phyloP scores from a whole-genome alignment of 64 coral and sea anemone species.

The Montipora foliosa region DNA sequence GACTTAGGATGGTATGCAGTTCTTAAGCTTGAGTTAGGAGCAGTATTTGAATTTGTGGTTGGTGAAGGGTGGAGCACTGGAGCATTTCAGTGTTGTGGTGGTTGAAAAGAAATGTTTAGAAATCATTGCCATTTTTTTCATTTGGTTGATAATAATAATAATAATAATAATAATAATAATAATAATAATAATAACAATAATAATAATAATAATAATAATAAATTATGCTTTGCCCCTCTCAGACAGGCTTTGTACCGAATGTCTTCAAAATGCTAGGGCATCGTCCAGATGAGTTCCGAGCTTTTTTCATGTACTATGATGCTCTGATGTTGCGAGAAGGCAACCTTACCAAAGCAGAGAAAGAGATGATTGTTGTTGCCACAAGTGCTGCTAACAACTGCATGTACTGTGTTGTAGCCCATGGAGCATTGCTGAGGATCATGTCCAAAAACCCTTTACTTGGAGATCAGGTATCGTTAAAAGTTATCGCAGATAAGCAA shows the following conservation, averaged over 20 bases:
- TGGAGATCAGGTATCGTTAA: constrained; percentile 74
- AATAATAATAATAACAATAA: too few species aligned
- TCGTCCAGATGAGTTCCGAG: constrained; percentile 91
- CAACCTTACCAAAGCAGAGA: constrained; percentile 89
- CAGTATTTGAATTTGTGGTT: too few species aligned
- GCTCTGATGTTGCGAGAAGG: constrained; percentile 87
- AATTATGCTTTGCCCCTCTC: neutral
- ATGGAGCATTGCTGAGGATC: constrained; percentile 91
- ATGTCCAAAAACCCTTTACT: constrained; percentile 91
- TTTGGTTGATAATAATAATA: too few species aligned
- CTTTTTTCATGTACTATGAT: constrained; percentile 87
- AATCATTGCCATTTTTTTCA: too few species aligned
- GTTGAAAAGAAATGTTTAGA: too few species aligned
- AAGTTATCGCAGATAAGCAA: too few species aligned
- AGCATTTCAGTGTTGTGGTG: too few species aligned
- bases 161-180: too few species aligned
- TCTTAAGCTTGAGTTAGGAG: too few species aligned
- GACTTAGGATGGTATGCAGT: too few species aligned
- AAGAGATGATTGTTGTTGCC: constrained; percentile 90
- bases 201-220: neutral
- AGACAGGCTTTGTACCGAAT: constrained; percentile 94
- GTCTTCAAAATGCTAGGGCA: constrained; percentile 87
- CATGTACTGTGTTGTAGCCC: constrained; percentile 92
- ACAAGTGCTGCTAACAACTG: constrained; percentile 96
- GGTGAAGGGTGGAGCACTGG: too few species aligned